Conservation (phyloP, 2,113 vertebrate genomes). For the Anolis carolinensis region DNA sequence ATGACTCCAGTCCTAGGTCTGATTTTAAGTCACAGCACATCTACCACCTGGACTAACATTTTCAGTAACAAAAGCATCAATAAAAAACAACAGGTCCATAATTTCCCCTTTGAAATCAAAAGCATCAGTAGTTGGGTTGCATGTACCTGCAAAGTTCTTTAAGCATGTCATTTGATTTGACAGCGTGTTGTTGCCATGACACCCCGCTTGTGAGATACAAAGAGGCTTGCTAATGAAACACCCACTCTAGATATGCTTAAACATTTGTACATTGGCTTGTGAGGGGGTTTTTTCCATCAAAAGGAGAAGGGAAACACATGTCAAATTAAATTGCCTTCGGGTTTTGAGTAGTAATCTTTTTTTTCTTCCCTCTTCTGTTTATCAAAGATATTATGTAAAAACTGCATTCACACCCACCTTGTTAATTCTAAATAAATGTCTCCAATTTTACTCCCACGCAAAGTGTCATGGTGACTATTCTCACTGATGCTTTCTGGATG, state of each 20-base stretch:
- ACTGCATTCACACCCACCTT: not conserved
- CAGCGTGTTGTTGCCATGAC: conserved; percentile 12
- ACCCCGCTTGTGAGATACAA: conserved; percentile 15
- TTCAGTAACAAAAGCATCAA: not conserved
- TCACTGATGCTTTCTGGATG: not conserved
- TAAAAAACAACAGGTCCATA: not conserved
- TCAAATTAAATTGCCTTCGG: conserved; percentile 1
- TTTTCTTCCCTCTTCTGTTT: not conserved
- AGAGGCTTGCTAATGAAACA: conserved; percentile 10
- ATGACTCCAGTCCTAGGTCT: not conserved
- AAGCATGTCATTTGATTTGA: not conserved
- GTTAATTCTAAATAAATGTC: not conserved
- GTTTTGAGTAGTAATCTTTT: not conserved
- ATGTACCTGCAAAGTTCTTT: not conserved
- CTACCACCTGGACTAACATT: not conserved
- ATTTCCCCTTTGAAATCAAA: not conserved
- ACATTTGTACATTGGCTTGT: not conserved
- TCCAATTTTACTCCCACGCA: not conserved
- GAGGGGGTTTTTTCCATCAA: not conserved
- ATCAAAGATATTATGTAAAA: not conserved
- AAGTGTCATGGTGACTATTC: not conserved
- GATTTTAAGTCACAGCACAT: not conserved
- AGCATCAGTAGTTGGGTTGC: not conserved
- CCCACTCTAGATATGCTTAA: conserved; percentile 24
- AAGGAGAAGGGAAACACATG: conserved; percentile 1